A percentile compares a stretch with the other conserved stretches of the same genome.
These are phyloP conservation scores for Leptinotarsa undecemlineata DNA, from an alignment of 1,140 invertebrate species.

Conservation along the genomic window DNA sequence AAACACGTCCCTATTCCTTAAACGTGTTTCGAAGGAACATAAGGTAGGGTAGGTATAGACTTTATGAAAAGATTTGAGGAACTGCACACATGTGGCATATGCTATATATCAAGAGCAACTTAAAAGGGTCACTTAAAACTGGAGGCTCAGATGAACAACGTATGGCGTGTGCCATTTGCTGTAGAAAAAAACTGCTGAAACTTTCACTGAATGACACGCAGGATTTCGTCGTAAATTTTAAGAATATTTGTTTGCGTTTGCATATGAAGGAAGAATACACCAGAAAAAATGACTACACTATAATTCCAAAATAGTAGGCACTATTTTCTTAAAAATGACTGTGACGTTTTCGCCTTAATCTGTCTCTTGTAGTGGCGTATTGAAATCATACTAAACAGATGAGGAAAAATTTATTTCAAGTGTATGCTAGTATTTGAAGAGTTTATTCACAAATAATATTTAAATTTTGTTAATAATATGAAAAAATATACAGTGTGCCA, in stretches of 20 bases:
- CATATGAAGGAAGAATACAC: too few relatives aligned
- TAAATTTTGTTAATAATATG: too few relatives aligned
- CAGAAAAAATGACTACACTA: too few relatives aligned
- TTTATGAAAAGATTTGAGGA: constrained; percentile 5
- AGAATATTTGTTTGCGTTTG: not conserved
- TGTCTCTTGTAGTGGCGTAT: too few relatives aligned
- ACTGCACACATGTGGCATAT: constrained; percentile 7
- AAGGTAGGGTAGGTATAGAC: not conserved
- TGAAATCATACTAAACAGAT: too few relatives aligned
- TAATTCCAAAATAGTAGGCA: too few relatives aligned
- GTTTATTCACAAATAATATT: too few relatives aligned
- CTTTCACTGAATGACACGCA: not conserved
- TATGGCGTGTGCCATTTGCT: constrained; percentile 2
- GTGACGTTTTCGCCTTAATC: too few relatives aligned
- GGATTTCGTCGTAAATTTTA: not conserved
- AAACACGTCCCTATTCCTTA: not conserved
- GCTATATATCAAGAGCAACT: not conserved
- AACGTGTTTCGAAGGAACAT: not conserved
- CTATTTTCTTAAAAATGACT: too few relatives aligned
- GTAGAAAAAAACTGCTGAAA: not conserved
- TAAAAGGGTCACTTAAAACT: constrained; percentile 6
- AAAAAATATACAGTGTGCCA: too few relatives aligned
- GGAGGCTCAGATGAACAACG: not conserved
- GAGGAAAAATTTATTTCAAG: too few relatives aligned
- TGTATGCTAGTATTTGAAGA: too few relatives aligned